Base-by-base conservation (phyloP, 1,140 invertebrate species). In the Micrasema longulum region DNA sequence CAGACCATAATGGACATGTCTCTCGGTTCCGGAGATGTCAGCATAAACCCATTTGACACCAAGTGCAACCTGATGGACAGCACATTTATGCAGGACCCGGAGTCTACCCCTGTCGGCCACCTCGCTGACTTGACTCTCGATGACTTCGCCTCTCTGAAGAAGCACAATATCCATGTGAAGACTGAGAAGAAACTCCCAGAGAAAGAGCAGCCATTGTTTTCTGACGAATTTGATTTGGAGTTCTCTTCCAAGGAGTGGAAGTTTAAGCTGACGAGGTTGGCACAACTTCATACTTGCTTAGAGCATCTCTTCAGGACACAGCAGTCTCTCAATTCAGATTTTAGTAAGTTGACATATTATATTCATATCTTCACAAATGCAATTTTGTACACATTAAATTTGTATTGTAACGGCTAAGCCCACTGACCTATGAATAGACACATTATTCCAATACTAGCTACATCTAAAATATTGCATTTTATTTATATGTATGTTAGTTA, bases 1-100 rank as follows among this genome's bases (percentile, higher is more conserved):
- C 82, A 85, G 75, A 84, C 84, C 0, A 82, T 85, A 2, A 80
- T 84, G 72, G 84, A 85, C 66, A 85, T 85, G 84, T 83, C 82
- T 0, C 82, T 85, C 78, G 81, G 83, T 5, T 63, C 53, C 20
- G 84, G 82, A 0, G 82, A 84, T 20, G 80, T 84, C 66, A 81
- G 79, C 0, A 66, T 85, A 0, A 85, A 85, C 60, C 84, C 84
- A 0, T 85, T 85, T 50, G 84, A 85, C 67, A 80, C 76, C 23
- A 74, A 83, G 1, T 75, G 78, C 0, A 75, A 76, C 48, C 53
- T 76, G 0, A 76, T 69, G 66, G 74, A 76, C 36, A 76, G 74
- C 38, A 76, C 74, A 35, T 73, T 76, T 16, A 64, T 72, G 62
- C 66, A 70, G 26, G 74, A 73, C 2, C 74, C 77, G 0, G 83